Conservation (phyloP, 2,888 invertebrate species). For the Amiota communis region DNA sequence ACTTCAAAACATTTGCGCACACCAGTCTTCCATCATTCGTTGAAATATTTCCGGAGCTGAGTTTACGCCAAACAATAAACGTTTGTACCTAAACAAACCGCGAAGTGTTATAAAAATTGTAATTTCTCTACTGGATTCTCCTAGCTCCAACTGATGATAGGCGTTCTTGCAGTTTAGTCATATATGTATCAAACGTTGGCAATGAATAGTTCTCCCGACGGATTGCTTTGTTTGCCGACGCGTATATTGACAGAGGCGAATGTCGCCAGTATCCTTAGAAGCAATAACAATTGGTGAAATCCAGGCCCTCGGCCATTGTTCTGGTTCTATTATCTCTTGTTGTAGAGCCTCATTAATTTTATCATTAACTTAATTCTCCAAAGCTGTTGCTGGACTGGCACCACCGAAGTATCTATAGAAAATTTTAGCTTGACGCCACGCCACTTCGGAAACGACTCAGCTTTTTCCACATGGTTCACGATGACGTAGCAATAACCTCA, state of each 20-base stretch:
- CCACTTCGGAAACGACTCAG: no score
- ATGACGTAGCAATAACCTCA: conserved; percentile 30
- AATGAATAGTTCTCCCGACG: no score
- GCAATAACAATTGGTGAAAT: conserved; percentile 10
- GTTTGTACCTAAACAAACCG: conserved; percentile 60
- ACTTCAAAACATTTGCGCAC: conserved; percentile 51
- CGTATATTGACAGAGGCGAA: conserved; percentile 65
- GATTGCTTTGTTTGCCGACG: no score
- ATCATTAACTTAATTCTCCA: background rate
- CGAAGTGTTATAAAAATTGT: conserved; percentile 46
- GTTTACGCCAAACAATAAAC: conserved; percentile 68
- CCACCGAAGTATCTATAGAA: background rate
- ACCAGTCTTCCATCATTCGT: conserved; percentile 54
- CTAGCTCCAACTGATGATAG: conserved; percentile 55
- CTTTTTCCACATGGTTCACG: no score
- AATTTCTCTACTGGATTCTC: conserved; percentile 47
- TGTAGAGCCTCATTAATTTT: conserved; percentile 11
- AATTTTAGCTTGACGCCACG: no score
- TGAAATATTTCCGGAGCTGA: conserved; percentile 56
- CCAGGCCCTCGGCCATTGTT: background rate
- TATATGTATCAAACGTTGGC: conserved; percentile 53
- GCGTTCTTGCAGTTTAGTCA: conserved; percentile 54
- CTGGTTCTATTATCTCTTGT: conserved; percentile 12
- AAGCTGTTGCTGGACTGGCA: conserved; percentile 14
- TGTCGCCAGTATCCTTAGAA: conserved; percentile 43